Conservation (phyloP, 2,797 vertebrate genomes). For the Heliangelus exortis region DNA sequence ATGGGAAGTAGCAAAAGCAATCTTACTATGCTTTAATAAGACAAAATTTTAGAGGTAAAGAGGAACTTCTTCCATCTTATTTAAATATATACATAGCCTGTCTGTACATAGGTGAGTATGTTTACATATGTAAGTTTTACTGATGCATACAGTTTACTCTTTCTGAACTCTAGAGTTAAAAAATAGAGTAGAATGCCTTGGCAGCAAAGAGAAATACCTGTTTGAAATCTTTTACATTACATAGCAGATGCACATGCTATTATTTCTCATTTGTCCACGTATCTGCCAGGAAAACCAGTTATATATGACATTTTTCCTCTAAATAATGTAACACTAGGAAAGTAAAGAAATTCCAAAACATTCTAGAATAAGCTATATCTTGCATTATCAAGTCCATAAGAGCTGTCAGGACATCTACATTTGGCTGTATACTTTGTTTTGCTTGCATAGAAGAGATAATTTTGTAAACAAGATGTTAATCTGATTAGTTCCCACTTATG, state of each 20-base stretch:
- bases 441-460: constrained; percentile 49
- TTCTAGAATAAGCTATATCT: background rate
- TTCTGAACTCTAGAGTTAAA: background rate
- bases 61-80: background rate
- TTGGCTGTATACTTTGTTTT: constrained; percentile 56
- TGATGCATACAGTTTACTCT: background rate
- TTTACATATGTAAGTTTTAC: background rate
- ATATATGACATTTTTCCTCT: background rate
- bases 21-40: background rate
- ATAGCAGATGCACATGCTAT: background rate
- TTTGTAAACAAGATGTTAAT: constrained; percentile 72
- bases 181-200: background rate
- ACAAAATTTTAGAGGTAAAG: background rate
- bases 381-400: background rate
- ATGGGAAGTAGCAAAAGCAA: background rate
- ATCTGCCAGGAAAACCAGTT: background rate
- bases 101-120: background rate
- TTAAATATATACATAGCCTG: background rate
- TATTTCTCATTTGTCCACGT: background rate
- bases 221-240: background rate
- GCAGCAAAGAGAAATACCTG: background rate
- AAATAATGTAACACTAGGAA: background rate
- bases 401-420: background rate
- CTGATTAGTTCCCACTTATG: constrained; percentile 63
- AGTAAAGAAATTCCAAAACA: background rate